Percentiles rank a stretch among this genome's conserved stretches.
Evolutionary conservation across 2,888 invertebrate species (phyloP).

Genomic region (Chloroclysta siterata): DNA sequence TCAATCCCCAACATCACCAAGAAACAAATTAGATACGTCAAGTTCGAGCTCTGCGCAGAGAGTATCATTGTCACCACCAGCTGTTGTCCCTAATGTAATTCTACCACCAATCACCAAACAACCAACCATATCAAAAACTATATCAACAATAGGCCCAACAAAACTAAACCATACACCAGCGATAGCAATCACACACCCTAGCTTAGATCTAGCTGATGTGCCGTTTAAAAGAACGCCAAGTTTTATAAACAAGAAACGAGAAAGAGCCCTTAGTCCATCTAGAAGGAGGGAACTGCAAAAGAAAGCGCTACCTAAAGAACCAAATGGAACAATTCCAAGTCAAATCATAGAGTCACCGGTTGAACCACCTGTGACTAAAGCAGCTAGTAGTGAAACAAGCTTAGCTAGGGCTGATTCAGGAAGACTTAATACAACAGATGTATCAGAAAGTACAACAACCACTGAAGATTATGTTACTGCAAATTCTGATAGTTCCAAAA

Average conservation of each 20-base stretch:
- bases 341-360: slow-evolving; percentile 71
- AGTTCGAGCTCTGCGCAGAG: slow-evolving; percentile 68
- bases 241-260: slow-evolving; percentile 80
- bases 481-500: slow-evolving; percentile 90
- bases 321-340: slow-evolving; percentile 71
- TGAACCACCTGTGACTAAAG: slow-evolving; percentile 66
- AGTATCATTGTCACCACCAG: slow-evolving; percentile 76
- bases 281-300: slow-evolving; percentile 78
- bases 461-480: slow-evolving; percentile 95
- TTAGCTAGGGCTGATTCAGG: slow-evolving; percentile 90
- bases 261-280: slow-evolving; percentile 80
- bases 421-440: slow-evolving; percentile 89
- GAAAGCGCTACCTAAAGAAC: slow-evolving; percentile 73
- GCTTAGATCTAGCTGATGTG: slow-evolving; percentile 77
- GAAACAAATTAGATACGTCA: slow-evolving; percentile 78
- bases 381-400: slow-evolving; percentile 72
- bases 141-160: slow-evolving; percentile 59
- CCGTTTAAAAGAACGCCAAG: slow-evolving; percentile 80
- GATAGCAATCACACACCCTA: slow-evolving; percentile 85
- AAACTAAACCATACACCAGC: slow-evolving; percentile 79
- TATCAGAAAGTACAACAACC: slow-evolving; percentile 94
- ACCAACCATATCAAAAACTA: slow-evolving; percentile 70
- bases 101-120: slow-evolving; percentile 81
- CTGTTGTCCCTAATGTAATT: slow-evolving; percentile 73
- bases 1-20: slow-evolving; percentile 81